Evolutionary conservation across 2,797 vertebrate genomes (phyloP).

Genomic region (Phataginus tetradactyla): DNA sequence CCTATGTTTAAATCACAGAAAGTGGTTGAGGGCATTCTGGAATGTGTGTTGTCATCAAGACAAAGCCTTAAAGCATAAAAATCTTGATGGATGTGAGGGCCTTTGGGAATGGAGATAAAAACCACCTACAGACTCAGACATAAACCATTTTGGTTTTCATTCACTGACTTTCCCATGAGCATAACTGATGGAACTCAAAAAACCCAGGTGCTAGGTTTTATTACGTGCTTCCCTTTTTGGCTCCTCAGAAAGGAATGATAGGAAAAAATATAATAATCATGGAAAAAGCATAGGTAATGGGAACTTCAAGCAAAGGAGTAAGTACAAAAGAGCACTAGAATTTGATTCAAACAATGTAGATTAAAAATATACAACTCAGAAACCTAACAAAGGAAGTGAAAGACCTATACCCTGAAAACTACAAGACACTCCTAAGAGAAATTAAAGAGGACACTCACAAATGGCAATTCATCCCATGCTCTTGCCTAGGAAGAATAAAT

Average conservation of each 20-base stretch:
- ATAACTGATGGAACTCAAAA: neutral
- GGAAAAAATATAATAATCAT: neutral
- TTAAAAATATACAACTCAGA: neutral
- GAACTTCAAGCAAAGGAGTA: neutral
- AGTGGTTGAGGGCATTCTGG: neutral
- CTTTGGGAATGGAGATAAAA: neutral
- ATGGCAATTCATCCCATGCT: too few species aligned
- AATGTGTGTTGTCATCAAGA: neutral
- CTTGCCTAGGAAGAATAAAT: too few species aligned
- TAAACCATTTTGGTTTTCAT: neutral
- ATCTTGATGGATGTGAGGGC: neutral
- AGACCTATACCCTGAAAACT: too few species aligned
- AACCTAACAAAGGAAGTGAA: too few species aligned
- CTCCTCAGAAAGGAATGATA: neutral
- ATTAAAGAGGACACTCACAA: too few species aligned
- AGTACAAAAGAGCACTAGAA: neutral
- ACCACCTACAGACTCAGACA: neutral
- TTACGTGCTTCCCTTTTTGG: neutral
- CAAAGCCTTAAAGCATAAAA: neutral
- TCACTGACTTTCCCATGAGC: neutral
- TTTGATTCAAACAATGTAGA: neutral
- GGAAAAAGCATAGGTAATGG: neutral
- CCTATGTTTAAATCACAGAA: neutral
- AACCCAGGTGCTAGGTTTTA: neutral
- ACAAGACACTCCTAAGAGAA: too few species aligned